Base-by-base conservation (phyloP, 2,888 invertebrate genomes). In the Alentia gelatinosa region DNA sequence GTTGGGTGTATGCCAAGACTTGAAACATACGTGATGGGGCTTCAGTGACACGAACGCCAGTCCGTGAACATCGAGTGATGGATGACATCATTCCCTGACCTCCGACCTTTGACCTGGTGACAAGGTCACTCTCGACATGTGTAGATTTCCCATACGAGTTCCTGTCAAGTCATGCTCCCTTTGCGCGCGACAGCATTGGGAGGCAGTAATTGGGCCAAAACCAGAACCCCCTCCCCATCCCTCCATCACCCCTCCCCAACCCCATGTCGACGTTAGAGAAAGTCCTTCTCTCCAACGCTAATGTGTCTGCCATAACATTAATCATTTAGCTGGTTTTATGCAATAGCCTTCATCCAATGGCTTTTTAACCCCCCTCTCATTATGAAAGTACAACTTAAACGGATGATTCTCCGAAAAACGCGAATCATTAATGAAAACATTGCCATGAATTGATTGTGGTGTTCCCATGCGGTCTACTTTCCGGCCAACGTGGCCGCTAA, bases 131-230 rank as follows among this genome's bases (percentile, higher is more conserved):
- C 68, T 68, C 68, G 26, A 30, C 68, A 68, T 68, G 68, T 68
- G 68, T 68, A 68, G 68, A 68, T 68, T 68, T 68, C 68, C 68
- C 68, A 68, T 30, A 68, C 68, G 68, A 68, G 63, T 63, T 23
- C 4, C 63, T 63, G 68, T 68, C 68, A 56, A 19, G 68, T 12
- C 68, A 68, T 68, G 47, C 47, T 7, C 68, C n/a, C 30, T 68
- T 15, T 1, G 68, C 68, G 33, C 68, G 26, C 30, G 68, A 47
- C 7, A 9, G 30, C 30, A 19, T 12, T 68, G 68, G 26, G 33
- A 15, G 68, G 1, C 26, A 4, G 68, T 68, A 68, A 68, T 68
- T 68, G 30, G 68, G 68, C 30, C 68, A 68, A 4, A 26, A 9
- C 26, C 1, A 68, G 1, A n/a, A 9, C 63, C 12, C n/a, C n/a